Base-by-base conservation (phyloP, 2,888 invertebrate species). In the Drosophila antonietae region DNA sequence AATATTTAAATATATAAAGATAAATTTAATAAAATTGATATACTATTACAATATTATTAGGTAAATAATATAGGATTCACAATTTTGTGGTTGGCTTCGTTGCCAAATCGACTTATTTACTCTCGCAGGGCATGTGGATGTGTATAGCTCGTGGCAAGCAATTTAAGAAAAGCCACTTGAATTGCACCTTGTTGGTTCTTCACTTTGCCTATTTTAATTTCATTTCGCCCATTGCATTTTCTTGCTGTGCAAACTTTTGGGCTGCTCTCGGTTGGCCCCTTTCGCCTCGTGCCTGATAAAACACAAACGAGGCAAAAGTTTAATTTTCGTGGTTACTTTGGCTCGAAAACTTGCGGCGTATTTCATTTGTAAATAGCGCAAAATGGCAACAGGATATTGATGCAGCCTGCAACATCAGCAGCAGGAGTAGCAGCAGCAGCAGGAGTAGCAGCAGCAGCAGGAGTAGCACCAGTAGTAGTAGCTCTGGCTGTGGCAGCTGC, bases 361-460 rank as follows among this genome's bases (percentile, higher is more conserved):
- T 85, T 85, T 85, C 86, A 88, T 83, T 83, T 84, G 88, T 84
- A 83, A 83, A 83, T 83, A 84, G 83, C 81, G 80, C 80, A 81
- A 81, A 81, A 81, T 81, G 81, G 81, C 81, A 81, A 81, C 81
- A 85, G 81, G 86, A 81, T 85, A 81, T 81, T 81, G 86, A 85
- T 81, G 81, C 86, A 81, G 83, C 83, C 61, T 65, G 62, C 62
- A 80, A 77, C 58, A 53, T 53, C 52, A 35, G 56, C 37, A 49
- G 55, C 8, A 44, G 51, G 51, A 46, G 49, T 9, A 44, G 47
- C 33, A 58, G 39, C 1, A 15, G 57, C 14, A 14, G 53, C 18
- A 43, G 14, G 7, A 33, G 39, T 8, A 39, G n/a, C n/a, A 33
- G 39, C 39, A 39, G n/a, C 39, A 8, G 39, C 55, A 53, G 57